These are phyloP conservation scores for Sitobion miscanthi DNA, from an alignment of 1,140 invertebrate species.

Conservation along the genomic window DNA sequence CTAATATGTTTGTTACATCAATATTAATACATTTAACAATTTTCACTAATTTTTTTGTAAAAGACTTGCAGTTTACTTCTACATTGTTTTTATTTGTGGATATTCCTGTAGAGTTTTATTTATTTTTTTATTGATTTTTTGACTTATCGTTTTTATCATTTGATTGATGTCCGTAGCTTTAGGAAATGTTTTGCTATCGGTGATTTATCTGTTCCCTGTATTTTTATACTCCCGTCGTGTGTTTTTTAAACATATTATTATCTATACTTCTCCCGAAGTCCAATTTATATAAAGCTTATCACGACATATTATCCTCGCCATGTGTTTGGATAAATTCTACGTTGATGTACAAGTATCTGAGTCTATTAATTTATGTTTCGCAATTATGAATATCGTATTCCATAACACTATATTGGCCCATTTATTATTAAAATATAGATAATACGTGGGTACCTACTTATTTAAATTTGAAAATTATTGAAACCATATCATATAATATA, in stretches of 20 bases:
- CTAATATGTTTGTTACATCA: no score
- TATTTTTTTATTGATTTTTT: neutral
- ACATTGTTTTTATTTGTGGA: neutral
- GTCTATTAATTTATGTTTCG: neutral
- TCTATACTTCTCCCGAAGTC: neutral
- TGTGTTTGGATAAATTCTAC: neutral
- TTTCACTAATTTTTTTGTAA: neutral
- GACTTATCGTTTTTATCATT: neutral
- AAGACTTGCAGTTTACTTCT: neutral
- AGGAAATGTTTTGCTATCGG: neutral
- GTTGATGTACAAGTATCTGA: neutral
- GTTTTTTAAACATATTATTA: neutral
- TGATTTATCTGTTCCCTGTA: neutral
- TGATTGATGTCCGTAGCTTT: neutral
- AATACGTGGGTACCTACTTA: no score
- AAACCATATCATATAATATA: no score
- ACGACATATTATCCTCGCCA: neutral
- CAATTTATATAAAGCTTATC: neutral
- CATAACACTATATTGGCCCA: neutral
- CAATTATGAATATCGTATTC: neutral
- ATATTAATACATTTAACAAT: neutral
- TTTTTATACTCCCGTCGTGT: no score
- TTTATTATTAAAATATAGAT: neutral
- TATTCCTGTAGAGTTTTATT: neutral
- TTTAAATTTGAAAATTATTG: neutral